These are phyloP conservation scores for Antheraea mylitta DNA, from an alignment of 1,140 invertebrate genomes.

Conservation along the genomic window DNA sequence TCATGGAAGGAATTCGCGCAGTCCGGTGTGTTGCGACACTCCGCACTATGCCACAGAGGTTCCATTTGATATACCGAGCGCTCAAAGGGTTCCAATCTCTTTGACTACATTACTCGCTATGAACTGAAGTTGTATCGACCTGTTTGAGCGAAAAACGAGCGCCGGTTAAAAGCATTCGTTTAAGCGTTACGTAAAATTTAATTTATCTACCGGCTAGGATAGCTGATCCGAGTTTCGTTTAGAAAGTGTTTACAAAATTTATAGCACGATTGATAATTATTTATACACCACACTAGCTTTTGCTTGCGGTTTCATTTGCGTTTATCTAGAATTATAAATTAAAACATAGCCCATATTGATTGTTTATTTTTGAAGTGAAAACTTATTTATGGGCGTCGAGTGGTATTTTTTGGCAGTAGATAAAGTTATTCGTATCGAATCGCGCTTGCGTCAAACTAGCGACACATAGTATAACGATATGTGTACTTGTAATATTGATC, in stretches of 20 bases:
- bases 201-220: neutral
- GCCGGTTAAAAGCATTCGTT: neutral
- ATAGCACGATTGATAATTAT: neutral
- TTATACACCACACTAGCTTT: neutral
- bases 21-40: conserved; percentile 68
- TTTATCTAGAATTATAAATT: no score
- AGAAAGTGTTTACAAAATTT: neutral
- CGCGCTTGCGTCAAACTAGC: no score
- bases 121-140: neutral
- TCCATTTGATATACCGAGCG: conserved; percentile 36
- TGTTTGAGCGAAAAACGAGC: neutral
- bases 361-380: no score
- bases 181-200: neutral
- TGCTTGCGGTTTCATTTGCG: no score
- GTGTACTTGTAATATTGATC: no score
- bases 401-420: no score
- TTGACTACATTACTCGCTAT: conserved; percentile 18
- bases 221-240: conserved; percentile 1
- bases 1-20: conserved; percentile 75
- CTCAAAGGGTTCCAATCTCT: conserved; percentile 39
- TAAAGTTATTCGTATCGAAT: no score
- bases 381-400: no score
- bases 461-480: no score
- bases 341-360: no score
- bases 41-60: conserved; percentile 50